A percentile compares a stretch with the other conserved stretches of the same genome.
Evolutionary conservation across 2,797 vertebrate species (phyloP).

Genomic region (Potorous gilbertii): DNA sequence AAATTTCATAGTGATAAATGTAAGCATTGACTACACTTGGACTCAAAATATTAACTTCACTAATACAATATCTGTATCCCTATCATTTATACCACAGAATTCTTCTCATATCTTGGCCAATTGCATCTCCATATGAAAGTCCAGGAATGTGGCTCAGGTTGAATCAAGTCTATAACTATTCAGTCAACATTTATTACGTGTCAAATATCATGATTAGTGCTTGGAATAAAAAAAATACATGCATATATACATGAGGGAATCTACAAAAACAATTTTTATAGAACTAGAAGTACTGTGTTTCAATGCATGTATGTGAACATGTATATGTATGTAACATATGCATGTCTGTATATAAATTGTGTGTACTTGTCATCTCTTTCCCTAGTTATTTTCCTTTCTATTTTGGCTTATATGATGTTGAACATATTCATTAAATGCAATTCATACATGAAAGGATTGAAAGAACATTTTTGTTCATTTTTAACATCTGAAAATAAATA

Average conservation of each 20-base stretch:
- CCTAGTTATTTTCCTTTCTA: background rate
- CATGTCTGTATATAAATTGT: background rate
- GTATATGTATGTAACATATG: background rate
- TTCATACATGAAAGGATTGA: background rate
- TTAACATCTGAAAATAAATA: constrained; percentile 10
- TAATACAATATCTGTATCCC: background rate
- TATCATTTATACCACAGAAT: background rate
- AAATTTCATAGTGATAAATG: background rate
- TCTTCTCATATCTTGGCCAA: background rate
- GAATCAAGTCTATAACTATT: background rate
- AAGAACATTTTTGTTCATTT: background rate
- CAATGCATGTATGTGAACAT: background rate
- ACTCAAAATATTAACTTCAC: background rate
- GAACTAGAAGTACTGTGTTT: background rate
- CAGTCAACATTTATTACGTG: background rate
- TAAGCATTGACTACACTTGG: background rate
- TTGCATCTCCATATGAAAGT: background rate
- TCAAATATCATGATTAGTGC: background rate
- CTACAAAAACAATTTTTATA: background rate
- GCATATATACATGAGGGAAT: background rate
- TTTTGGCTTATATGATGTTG: background rate
- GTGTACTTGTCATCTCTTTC: background rate
- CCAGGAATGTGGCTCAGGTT: background rate
- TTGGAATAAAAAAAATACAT: background rate
- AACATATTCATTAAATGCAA: constrained; percentile 7